Evolutionary conservation across 2,797 vertebrate species (phyloP), one percentile per base, ranked within the genome.

Genomic region (Macroramphosus scolopax): DNA sequence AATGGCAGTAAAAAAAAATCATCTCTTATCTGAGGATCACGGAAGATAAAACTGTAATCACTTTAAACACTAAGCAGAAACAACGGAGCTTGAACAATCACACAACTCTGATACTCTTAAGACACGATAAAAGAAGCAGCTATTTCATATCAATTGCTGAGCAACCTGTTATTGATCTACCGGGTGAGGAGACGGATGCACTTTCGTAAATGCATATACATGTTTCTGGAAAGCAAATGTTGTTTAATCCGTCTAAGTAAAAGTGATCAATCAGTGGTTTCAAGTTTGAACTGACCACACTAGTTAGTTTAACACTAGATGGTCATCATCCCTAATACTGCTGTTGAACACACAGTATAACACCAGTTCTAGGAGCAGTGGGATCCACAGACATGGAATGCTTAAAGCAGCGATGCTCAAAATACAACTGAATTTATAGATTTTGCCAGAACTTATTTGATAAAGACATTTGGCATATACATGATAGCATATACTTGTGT

Each of bases 251-350:
- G 10, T 43, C n/a, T n/a, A n/a, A n/a, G n/a, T n/a, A n/a, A n/a
- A n/a, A 7, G 22, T 18, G 15, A 24, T 48, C 41, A 42, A 29
- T 38, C 20, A 39, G 9, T 24, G 13, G 33, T 30, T 39, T 20
- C 9, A 28, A 42, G 52, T 51, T 65, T 13, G 17, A 51, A 39
- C 43, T 61, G 47, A 72, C 14, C 37, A 25, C 24, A 52, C 36
- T 43, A 17, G 43, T 48, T 42, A 33, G 30, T 58, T 65, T 30
- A 78, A 73, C 53, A 77, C 72, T 67, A 53, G 44, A 43, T n/a
- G n/a, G n/a, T n/a, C n/a, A n/a, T 36, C 36, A 31, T 39, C 17
- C 16, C 11, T 42, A 86, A 86, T 72, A 82, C 78, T 81, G 68
- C 58, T 50, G 59, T 50, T 68, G 53, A 51, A 52, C 50, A 47